These are phyloP conservation scores for Mormyrus lacerda DNA, from an alignment of 2,113 vertebrate species.

Conservation along the genomic window DNA sequence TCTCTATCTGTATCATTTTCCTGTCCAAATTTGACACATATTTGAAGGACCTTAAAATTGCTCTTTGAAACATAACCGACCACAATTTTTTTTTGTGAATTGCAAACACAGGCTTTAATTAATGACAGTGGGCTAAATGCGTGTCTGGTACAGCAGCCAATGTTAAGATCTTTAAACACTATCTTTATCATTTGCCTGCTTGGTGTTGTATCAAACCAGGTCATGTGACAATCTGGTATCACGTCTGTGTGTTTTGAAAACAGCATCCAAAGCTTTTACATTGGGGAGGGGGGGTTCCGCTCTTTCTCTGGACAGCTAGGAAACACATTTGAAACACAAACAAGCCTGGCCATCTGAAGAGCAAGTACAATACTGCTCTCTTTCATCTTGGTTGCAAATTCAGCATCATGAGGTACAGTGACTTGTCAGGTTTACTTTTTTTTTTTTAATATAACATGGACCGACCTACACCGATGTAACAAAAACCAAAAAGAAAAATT, in stretches of 20 bases:
- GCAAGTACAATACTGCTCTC: constrained; percentile 56
- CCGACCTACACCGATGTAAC: constrained; percentile 61
- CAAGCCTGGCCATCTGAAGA: constrained; percentile 52
- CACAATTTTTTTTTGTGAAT: neutral
- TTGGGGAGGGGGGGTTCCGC: neutral
- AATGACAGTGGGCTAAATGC: neutral
- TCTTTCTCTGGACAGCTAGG: constrained; percentile 23
- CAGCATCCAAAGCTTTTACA: neutral
- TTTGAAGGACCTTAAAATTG: neutral
- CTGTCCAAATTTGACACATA: constrained; percentile 30
- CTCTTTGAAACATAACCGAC: neutral
- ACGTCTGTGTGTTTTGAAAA: neutral
- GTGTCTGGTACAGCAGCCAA: constrained; percentile 9
- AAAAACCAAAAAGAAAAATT: constrained; percentile 33
- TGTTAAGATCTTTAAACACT: neutral
- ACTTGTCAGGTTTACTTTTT: constrained; percentile 61
- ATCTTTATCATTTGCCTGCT: neutral
- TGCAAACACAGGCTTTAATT: constrained; percentile 6
- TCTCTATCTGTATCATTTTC: constrained; percentile 13
- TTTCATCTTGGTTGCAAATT: constrained; percentile 60
- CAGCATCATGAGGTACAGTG: constrained; percentile 81
- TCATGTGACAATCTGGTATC: neutral
- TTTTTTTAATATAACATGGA: constrained; percentile 65
- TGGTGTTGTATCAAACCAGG: neutral
- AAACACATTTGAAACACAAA: constrained; percentile 42